Conservation (phyloP, 2,113 vertebrate species). For the Chloropsis hardwickii region DNA sequence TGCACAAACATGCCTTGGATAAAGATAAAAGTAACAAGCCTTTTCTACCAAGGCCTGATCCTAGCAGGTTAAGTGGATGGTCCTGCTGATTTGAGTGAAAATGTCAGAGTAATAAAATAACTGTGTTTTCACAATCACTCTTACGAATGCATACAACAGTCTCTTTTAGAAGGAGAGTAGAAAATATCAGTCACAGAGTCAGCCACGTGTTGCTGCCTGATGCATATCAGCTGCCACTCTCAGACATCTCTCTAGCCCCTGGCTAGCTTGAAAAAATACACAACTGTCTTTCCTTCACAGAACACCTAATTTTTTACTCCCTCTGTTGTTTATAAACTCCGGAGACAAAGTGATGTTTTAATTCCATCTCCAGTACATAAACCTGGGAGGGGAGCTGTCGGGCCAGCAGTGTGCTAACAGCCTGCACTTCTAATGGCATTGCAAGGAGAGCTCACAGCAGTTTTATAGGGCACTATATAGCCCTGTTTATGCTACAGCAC, state of each 20-base stretch:
- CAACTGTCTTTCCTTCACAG: slow-evolving; percentile 76
- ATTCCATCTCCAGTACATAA: slow-evolving; percentile 76
- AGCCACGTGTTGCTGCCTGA: slow-evolving; percentile 59
- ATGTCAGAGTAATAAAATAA: background rate
- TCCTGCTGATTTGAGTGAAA: background rate
- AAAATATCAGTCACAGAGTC: slow-evolving; percentile 35
- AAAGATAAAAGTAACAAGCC: background rate
- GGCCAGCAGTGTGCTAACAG: slow-evolving; percentile 65
- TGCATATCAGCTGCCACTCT: slow-evolving; percentile 73
- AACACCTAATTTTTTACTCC: slow-evolving; percentile 77
- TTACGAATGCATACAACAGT: slow-evolving; percentile 45
- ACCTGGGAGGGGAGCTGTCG: slow-evolving; percentile 66
- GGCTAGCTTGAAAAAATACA: slow-evolving; percentile 78
- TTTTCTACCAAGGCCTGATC: background rate
- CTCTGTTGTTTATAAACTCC: slow-evolving; percentile 76
- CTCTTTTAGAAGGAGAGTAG: slow-evolving; percentile 54
- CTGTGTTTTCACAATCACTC: background rate
- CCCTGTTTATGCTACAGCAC: slow-evolving; percentile 30
- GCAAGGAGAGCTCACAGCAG: background rate
- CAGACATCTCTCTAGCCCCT: slow-evolving; percentile 66
- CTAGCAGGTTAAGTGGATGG: background rate
- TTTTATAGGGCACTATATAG: slow-evolving; percentile 37
- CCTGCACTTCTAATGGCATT: slow-evolving; percentile 37
- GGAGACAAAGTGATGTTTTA: slow-evolving; percentile 76
- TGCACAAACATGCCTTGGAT: background rate